Evolutionary conservation across 2,797 vertebrate species (phyloP), one percentile per base, ranked within the genome.

Genomic region (Tenualosa thibaudeaui): DNA sequence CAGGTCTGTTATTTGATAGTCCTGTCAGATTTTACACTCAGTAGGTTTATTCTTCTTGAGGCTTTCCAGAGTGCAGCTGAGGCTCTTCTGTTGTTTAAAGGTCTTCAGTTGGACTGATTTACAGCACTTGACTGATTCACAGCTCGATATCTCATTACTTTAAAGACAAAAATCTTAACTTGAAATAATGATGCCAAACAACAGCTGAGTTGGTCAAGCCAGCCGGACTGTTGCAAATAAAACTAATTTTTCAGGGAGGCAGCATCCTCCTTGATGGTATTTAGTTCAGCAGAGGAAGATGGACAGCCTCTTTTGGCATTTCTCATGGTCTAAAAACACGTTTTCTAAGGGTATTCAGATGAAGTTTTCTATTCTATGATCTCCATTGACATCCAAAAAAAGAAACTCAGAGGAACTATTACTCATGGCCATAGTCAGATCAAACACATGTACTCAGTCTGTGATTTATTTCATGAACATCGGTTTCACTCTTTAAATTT

Each of bases 121-220:
- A n/a, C n/a, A 75, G 19, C 68, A 75, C 68, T 75, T 75, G 68
- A 43, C 68, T 75, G 68, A 75, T 40, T 75, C 68, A 15, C 37
- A 19, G 68, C 68, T 75, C 68, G 15, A 75, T 75, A 75, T 75
- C 68, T 75, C 68, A 75, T 75, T 75, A 43, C 68, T 75, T 43
- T 75, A 75, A 75, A 75, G 68, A 75, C 37, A 37, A 75, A 8
- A 26, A 37, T 71, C 65, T 13, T 24, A 40, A 31, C 24, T 71
- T 43, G 19, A 43, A 75, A 75, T 19, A 37, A 75, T 43, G 68
- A 75, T 75, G 68, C 68, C 68, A 75, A 31, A 43, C 31, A 75
- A 40, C 13, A 40, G 26, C 68, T 75, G 37, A 75, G 31, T 17
- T 37, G 31, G 43, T 40, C 68, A 75, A 75, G 37, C 19, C 37